Percentiles rank a stretch among this genome's conserved stretches.
phyloP scores from a whole-genome alignment of 2,888 invertebrate species.

The Seira sanloemensis region DNA sequence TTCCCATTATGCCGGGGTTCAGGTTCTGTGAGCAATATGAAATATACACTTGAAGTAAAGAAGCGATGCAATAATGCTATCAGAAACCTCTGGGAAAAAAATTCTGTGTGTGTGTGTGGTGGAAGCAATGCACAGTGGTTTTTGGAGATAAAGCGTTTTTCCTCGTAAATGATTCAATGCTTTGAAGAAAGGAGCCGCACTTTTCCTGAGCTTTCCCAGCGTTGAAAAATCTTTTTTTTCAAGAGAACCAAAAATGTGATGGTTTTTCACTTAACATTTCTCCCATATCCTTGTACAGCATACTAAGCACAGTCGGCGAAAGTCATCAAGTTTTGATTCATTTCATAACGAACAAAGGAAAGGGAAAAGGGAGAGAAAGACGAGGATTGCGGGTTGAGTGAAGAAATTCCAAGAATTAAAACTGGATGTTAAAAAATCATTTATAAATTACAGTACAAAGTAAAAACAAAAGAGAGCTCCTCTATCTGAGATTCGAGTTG shows the following conservation, averaged over 20 bases:
- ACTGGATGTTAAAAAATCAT: not conserved
- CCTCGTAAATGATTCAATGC: slow-evolving; percentile 48
- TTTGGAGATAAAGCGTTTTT: slow-evolving; percentile 22
- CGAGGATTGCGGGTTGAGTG: no score
- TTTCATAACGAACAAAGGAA: not conserved
- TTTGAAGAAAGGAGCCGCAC: not conserved
- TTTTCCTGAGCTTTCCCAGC: not conserved
- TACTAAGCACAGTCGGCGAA: not conserved
- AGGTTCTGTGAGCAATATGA: not conserved
- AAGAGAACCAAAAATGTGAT: not conserved
- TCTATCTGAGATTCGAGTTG: not conserved
- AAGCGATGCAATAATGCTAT: slow-evolving; percentile 9
- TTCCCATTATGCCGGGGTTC: not conserved
- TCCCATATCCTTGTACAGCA: not conserved
- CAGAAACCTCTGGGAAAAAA: not conserved
- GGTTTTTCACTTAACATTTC: slow-evolving; percentile 11
- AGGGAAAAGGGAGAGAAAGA: not conserved
- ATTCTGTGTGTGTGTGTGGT: not conserved
- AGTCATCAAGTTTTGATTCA: slow-evolving; percentile 18
- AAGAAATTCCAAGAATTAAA: not conserved
- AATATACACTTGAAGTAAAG: not conserved
- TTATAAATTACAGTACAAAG: not conserved
- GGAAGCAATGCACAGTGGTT: slow-evolving; percentile 8
- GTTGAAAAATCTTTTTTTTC: not conserved
- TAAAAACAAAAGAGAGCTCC: not conserved